Evolutionary conservation across 2,888 invertebrate species (phyloP), one percentile per base, ranked within the genome.

Genomic region (Thumatha senex): DNA sequence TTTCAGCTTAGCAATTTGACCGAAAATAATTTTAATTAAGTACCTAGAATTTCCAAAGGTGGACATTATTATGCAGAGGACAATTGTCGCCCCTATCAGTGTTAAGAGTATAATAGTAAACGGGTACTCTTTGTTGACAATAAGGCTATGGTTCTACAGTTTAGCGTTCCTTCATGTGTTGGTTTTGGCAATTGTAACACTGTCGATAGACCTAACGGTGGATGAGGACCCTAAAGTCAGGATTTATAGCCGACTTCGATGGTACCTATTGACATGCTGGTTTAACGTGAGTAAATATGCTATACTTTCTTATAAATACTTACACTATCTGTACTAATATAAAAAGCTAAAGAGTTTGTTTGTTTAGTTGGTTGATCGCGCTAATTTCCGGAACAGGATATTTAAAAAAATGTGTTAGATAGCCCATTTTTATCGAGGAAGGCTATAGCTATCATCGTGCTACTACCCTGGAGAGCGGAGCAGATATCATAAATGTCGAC

Each of bases 191-290:
- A 33, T 69, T 0, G 52, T 70, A 24, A 62, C 78, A 0, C 46
- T 82, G 0, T 70, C 56, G 1, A 73, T 82, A 12, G 82, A 82
- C 46, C 61, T 80, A 48, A 71, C 76, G 1, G 59, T 48, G 1
- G 82, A 82, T 24, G 65, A 67, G 0, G 79, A 82, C 34, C 76
- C 78, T 0, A 52, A 40, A 31, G 51, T 82, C 33, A 67, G 68
- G 43, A 64, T 61, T 0, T 82, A 81, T 45, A 51, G 51, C 4
- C 55, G 58, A 13, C 45, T 75, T 1, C 67, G 72, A 42, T 82
- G 79, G 79, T 74, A 70, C 47, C 58, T 82, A n/a, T 55, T 82
- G 2, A 82, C 83, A 9, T 73, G 69, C 48, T 80, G 78, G 80
- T 81, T 79, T 44, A 82, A 82, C 66, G 82, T 82, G 59, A 80